phyloP scores from a whole-genome alignment of 2,113 vertebrate species.

The Vulpes vulpes region DNA sequence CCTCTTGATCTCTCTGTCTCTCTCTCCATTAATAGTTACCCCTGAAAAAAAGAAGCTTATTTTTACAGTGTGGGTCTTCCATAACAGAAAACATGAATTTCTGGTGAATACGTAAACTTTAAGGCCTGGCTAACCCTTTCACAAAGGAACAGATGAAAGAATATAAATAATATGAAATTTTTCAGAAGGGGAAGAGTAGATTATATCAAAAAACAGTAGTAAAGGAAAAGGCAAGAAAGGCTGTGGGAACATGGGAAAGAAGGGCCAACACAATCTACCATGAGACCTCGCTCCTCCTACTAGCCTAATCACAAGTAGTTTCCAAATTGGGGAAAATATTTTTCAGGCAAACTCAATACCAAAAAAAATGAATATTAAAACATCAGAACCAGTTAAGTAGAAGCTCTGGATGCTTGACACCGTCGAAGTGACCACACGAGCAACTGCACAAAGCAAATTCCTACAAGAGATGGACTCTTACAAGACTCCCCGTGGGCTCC shows the following conservation, averaged over 20 bases:
- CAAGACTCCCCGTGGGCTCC: not conserved
- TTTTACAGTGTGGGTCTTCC: constrained; percentile 2
- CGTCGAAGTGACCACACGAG: not conserved
- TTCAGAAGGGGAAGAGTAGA: not conserved
- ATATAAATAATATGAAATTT: not conserved
- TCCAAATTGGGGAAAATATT: not conserved
- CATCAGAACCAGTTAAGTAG: not conserved
- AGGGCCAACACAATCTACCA: not conserved
- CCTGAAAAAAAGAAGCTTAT: not conserved
- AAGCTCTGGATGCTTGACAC: not conserved
- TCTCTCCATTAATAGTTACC: not conserved
- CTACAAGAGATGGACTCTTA: not conserved
- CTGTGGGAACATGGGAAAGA: not conserved
- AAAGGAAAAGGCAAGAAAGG: not conserved
- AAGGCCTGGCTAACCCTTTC: not conserved
- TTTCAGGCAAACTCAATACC: not conserved
- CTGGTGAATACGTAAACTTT: not conserved
- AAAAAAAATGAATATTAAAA: not conserved
- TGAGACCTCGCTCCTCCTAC: not conserved
- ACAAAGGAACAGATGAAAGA: not conserved
- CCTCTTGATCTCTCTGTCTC: not conserved
- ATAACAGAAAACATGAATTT: not conserved
- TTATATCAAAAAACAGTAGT: not conserved
- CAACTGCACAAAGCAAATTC: not conserved
- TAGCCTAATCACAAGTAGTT: not conserved